phyloP scores from a whole-genome alignment of 53 echinoderm and acorn worm genomes.

The Zoroaster sp. region DNA sequence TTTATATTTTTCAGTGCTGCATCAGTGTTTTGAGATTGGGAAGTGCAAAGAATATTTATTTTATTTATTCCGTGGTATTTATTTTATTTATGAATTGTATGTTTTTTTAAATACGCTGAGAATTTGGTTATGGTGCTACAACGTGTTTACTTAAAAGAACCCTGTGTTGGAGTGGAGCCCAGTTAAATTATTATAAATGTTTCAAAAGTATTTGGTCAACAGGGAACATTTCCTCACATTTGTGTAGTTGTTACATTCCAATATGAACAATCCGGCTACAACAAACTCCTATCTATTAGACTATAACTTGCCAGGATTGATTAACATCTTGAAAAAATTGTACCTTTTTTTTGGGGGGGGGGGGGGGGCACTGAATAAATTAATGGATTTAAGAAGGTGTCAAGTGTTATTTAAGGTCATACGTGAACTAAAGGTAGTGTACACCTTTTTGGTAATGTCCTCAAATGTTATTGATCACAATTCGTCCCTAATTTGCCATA shows the following conservation, averaged over 20 bases:
- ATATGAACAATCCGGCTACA: background rate
- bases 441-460: no score
- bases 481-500: no score
- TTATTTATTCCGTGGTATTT: constrained; percentile 2
- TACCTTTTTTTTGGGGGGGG: no score
- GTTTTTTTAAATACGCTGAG: background rate
- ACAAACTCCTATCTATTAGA: background rate
- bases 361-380: no score
- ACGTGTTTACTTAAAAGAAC: background rate
- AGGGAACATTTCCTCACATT: constrained; percentile 1
- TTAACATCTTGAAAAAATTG: no score
- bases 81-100: constrained; percentile 19
- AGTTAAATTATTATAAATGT: background rate
- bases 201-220: background rate
- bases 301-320: background rate
- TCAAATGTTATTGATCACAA: no score
- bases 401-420: no score
- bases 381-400: no score
- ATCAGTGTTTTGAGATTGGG: no score
- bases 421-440: no score
- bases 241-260: constrained; percentile 25
- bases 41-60: constrained; percentile 33
- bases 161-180: background rate
- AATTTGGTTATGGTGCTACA: constrained; percentile 40
- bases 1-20: no score